Conservation (phyloP, 2,797 vertebrate genomes). For the Octomys mimax region DNA sequence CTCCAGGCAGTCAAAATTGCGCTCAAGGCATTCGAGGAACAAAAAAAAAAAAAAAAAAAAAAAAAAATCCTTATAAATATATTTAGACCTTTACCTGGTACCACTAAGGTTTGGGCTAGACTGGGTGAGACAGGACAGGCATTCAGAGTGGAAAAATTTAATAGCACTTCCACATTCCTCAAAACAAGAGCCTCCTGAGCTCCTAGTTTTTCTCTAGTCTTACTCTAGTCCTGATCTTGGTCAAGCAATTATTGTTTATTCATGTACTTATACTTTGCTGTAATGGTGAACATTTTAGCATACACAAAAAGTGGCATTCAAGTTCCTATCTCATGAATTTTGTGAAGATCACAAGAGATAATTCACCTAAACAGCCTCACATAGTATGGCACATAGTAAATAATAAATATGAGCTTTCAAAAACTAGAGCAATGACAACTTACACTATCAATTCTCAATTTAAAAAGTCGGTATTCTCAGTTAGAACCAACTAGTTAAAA, state of each 20-base stretch:
- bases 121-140: not conserved
- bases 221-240: not conserved
- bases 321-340: not conserved
- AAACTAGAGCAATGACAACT: not conserved
- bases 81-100: not conserved
- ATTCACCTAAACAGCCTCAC: constrained; percentile 19
- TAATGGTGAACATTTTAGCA: constrained; percentile 45
- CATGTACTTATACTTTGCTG: not conserved
- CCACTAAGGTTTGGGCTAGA: not conserved
- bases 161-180: not conserved
- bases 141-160: not conserved
- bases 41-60: no score
- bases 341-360: constrained; percentile 26
- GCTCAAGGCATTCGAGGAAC: no score
- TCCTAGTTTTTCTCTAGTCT: not conserved
- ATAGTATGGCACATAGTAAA: not conserved
- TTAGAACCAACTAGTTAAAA: constrained; percentile 20
- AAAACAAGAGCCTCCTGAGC: not conserved
- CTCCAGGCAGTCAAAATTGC: no score
- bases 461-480: constrained; percentile 27
- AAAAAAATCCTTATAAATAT: not conserved
- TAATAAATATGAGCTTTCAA: constrained; percentile 18
- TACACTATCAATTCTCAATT: not conserved
- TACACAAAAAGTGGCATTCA: constrained; percentile 39
- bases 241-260: constrained; percentile 41